Evolutionary conservation across 1,140 invertebrate species (phyloP).

Genomic region (Platorchestia sp.): DNA sequence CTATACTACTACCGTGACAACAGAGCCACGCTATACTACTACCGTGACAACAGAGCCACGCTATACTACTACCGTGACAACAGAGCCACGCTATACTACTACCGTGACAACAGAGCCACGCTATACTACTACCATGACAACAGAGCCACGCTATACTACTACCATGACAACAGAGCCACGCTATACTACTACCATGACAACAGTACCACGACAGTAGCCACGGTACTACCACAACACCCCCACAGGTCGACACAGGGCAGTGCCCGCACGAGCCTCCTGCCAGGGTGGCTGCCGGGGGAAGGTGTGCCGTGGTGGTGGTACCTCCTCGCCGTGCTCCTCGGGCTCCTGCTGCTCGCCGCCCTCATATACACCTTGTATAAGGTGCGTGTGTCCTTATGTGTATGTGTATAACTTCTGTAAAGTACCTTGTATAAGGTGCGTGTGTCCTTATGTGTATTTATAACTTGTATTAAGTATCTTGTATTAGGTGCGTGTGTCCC

Average conservation of each 20-base stretch:
- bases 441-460: background rate
- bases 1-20: too few species aligned
- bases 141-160: too few species aligned
- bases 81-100: too few species aligned
- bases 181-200: too few species aligned
- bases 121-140: too few species aligned
- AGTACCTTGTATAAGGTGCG: background rate
- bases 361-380: conserved; percentile 19
- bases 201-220: too few species aligned
- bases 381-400: background rate
- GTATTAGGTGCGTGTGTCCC: background rate
- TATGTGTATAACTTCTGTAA: background rate
- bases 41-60: too few species aligned
- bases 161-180: too few species aligned
- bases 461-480: background rate
- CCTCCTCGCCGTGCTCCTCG: background rate
- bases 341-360: conserved; percentile 28
- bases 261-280: background rate
- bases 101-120: too few species aligned
- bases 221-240: too few species aligned
- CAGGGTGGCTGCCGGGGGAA: conserved; percentile 18
- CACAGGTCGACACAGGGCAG: background rate
- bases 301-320: conserved; percentile 30
- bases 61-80: too few species aligned
- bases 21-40: too few species aligned